phyloP scores from a whole-genome alignment of 2,113 vertebrate species.

The Phainopepla nitens region DNA sequence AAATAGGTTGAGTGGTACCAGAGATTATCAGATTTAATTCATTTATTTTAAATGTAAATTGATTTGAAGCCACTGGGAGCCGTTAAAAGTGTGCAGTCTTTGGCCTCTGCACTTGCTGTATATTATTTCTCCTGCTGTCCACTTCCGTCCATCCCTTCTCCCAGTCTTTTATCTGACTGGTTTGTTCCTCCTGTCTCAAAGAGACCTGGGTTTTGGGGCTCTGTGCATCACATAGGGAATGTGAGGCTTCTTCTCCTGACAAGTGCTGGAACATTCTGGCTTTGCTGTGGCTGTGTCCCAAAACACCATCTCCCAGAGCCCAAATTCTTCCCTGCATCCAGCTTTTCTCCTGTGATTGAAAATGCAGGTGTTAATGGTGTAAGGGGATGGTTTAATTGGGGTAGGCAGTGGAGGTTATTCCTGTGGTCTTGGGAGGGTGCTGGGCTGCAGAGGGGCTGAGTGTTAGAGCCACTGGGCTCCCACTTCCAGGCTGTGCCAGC shows the following conservation, averaged over 20 bases:
- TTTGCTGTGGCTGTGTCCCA: accelerated
- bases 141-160: not conserved
- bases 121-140: not conserved
- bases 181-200: not conserved
- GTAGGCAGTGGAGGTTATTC: not conserved
- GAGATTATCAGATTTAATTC: conserved; percentile 64
- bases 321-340: not conserved
- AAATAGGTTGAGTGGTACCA: conserved; percentile 55
- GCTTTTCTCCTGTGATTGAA: not conserved
- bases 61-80: conserved; percentile 59
- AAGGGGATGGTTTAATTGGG: not conserved
- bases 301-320: accelerated
- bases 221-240: accelerated
- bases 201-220: not conserved
- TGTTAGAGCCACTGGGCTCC: not conserved
- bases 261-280: accelerated
- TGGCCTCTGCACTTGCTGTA: not conserved
- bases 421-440: accelerated
- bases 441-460: not conserved
- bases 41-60: conserved; percentile 66
- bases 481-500: not conserved
- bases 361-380: not conserved
- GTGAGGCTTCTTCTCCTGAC: not conserved
- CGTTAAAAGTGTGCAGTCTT: not conserved
- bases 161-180: not conserved